Conservation (phyloP, 92 coral and sea anemone genomes). For the Epizoanthus rinbou region DNA sequence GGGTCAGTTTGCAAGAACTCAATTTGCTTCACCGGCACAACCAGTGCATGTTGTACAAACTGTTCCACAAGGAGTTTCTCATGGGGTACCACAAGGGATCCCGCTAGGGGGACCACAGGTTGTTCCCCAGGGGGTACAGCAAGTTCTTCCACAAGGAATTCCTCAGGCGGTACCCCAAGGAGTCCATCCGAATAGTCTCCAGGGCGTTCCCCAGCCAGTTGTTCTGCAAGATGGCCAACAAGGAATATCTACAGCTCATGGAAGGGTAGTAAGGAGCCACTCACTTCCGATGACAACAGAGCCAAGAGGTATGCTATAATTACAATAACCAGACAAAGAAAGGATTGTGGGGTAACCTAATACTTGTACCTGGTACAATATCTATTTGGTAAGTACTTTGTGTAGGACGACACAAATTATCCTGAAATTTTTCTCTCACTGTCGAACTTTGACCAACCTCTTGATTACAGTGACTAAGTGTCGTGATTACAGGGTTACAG, state of each 20-base stretch:
- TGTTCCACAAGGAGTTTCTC: constrained; percentile 32
- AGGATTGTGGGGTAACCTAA: too few species aligned
- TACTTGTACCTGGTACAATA: too few species aligned
- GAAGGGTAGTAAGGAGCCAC: constrained; percentile 2
- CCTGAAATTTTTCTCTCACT: too few species aligned
- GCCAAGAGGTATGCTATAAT: not conserved
- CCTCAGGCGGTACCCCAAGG: constrained; percentile 22
- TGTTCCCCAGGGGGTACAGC: constrained; percentile 3
- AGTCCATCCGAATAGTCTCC: not conserved
- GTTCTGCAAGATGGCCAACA: constrained; percentile 24
- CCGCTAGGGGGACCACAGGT: constrained; percentile 1
- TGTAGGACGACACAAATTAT: too few species aligned
- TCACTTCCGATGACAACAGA: not conserved
- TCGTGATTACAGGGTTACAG: too few species aligned
- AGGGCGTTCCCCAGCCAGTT: not conserved
- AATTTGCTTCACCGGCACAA: constrained; percentile 12
- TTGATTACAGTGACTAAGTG: too few species aligned
- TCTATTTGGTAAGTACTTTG: too few species aligned
- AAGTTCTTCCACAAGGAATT: constrained; percentile 3
- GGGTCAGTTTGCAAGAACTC: constrained; percentile 53
- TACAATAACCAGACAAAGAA: not conserved
- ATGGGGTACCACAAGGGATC: not conserved
- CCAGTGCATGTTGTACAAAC: constrained; percentile 22
- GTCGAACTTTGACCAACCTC: too few species aligned
- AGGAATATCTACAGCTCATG: constrained; percentile 15